These are phyloP conservation scores for Trissonchulus sp. DNA, from an alignment of 2,888 invertebrate species.

Conservation along the genomic window DNA sequence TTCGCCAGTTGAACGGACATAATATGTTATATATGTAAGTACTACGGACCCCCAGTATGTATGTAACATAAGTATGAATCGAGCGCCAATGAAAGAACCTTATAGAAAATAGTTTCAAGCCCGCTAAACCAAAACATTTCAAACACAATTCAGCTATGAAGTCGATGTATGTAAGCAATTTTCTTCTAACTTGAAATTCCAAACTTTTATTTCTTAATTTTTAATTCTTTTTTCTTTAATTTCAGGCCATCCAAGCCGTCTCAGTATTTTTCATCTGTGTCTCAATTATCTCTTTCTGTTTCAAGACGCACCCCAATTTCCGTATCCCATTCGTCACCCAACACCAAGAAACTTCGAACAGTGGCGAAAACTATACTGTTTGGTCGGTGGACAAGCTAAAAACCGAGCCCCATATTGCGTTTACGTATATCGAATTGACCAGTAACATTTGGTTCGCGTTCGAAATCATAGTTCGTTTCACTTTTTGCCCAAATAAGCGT, in stretches of 20 bases:
- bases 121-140: too few species aligned
- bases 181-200: too few species aligned
- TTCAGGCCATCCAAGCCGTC: conserved; percentile 82
- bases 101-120: too few species aligned
- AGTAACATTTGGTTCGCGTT: conserved; percentile 93
- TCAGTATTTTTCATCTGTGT: conserved; percentile 94
- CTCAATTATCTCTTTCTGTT: conserved; percentile 88
- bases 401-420: conserved; percentile 61
- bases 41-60: too few species aligned
- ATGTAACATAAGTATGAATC: too few species aligned
- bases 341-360: background rate
- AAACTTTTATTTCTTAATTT: too few species aligned
- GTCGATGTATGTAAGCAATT: too few species aligned
- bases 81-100: too few species aligned
- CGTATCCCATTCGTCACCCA: conserved; percentile 66
- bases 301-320: conserved; percentile 96
- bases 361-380: conserved; percentile 59
- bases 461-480: conserved; percentile 62
- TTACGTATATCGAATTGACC: conserved; percentile 80
- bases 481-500: conserved; percentile 69
- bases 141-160: too few species aligned
- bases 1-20: too few species aligned
- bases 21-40: too few species aligned
- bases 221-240: too few species aligned
- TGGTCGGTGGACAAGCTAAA: conserved; percentile 59